Evolutionary conservation across 2,888 invertebrate genomes (phyloP).

Genomic region (Hydropsyche betteni): DNA sequence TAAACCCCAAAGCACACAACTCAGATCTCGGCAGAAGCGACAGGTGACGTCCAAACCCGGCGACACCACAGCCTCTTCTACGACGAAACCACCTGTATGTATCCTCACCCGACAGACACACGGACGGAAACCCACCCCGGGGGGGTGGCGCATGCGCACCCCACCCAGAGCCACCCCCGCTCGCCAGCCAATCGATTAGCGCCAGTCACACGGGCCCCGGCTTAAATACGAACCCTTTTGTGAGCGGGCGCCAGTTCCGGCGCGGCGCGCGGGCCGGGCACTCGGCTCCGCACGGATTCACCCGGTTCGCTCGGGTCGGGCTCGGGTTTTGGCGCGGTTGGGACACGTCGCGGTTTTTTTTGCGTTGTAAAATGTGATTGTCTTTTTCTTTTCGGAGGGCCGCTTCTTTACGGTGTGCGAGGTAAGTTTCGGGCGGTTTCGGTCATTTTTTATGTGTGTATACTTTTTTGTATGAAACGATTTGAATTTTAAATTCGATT

Average conservation of each 20-base stretch:
- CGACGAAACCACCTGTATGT: slow-evolving; percentile 50
- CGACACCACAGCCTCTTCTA: not conserved
- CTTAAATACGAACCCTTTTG: slow-evolving; percentile 52
- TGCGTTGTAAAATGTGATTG: not conserved
- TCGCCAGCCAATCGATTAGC: slow-evolving; percentile 51
- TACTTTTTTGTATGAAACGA: too few relatives aligned
- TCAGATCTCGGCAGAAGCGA: too few relatives aligned
- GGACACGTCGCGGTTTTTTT: not conserved
- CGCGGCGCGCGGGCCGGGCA: slow-evolving; percentile 48
- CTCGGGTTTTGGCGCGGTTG: not conserved
- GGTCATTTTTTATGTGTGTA: too few relatives aligned
- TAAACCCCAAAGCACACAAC: too few relatives aligned
- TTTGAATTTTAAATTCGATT: too few relatives aligned
- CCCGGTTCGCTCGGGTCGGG: slow-evolving; percentile 28
- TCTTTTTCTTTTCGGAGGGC: not conserved
- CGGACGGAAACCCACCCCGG: too few relatives aligned
- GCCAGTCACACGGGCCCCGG: slow-evolving; percentile 42
- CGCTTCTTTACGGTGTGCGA: too few relatives aligned
- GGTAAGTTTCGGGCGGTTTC: too few relatives aligned
- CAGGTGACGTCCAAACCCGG: too few relatives aligned
- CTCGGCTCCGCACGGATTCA: slow-evolving; percentile 22
- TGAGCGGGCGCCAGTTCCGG: slow-evolving; percentile 50
- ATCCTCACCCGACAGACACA: too few relatives aligned
- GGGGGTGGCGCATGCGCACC: slow-evolving; percentile 40
- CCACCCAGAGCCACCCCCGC: slow-evolving; percentile 33